Percentiles rank a stretch among this genome's conserved stretches.
phyloP scores from a whole-genome alignment of 2,113 vertebrate species.

The Craseonycteris thonglongyai region DNA sequence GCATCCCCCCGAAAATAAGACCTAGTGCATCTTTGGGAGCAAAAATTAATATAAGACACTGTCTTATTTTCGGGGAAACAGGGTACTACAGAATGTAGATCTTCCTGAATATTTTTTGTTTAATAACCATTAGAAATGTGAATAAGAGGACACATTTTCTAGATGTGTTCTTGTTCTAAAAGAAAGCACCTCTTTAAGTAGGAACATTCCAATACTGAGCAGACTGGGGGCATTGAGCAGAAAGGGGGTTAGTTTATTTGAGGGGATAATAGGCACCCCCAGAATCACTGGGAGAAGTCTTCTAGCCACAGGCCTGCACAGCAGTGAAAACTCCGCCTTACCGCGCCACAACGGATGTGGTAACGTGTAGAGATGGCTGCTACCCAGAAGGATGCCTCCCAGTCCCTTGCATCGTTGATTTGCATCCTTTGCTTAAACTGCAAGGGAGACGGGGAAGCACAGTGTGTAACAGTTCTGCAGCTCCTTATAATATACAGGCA shows the following conservation, averaged over 20 bases:
- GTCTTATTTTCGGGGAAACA: no score
- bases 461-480: neutral
- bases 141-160: neutral
- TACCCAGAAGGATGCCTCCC: neutral
- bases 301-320: no score
- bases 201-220: neutral
- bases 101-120: neutral
- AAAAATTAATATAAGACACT: no score
- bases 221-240: neutral
- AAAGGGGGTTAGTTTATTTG: neutral
- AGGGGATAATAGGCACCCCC: neutral
- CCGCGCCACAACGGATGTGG: neutral
- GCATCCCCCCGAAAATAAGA: no score
- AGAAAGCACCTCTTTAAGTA: neutral
- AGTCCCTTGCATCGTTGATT: neutral
- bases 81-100: neutral
- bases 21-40: no score
- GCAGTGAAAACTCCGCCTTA: no score
- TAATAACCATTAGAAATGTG: neutral
- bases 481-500: neutral
- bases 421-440: neutral
- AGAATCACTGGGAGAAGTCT: fast-evolving
- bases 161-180: neutral
- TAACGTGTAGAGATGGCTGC: neutral
- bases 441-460: neutral